Percentiles rank a stretch among this genome's conserved stretches.
These are phyloP conservation scores for Anthophora plumipes DNA, from an alignment of 2,888 invertebrate genomes.

Conservation along the genomic window DNA sequence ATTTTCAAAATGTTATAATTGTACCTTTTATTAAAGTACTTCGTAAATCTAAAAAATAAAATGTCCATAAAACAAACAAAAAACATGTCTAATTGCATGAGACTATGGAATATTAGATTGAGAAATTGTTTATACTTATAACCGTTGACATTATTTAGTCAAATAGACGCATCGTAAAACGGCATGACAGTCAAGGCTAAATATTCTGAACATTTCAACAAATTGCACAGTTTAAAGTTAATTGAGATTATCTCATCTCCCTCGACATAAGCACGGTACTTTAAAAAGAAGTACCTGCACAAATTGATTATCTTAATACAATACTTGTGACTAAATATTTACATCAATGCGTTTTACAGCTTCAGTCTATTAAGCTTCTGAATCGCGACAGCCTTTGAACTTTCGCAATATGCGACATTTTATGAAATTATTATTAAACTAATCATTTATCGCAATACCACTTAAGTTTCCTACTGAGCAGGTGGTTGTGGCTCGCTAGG, in stretches of 20 bases:
- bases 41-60: conserved; percentile 16
- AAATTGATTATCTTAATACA: conserved; percentile 68
- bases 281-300: conserved; percentile 40
- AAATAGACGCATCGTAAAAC: conserved; percentile 69
- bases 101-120: conserved; percentile 55
- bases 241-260: conserved; percentile 60
- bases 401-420: conserved; percentile 63
- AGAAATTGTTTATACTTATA: conserved; percentile 56
- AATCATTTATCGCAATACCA: conserved; percentile 52
- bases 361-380: conserved; percentile 78
- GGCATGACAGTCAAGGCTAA: conserved; percentile 67
- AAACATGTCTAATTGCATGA: conserved; percentile 9
- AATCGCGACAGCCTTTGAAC: conserved; percentile 69
- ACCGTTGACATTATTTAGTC: conserved; percentile 60
- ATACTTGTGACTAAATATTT: conserved; percentile 77
- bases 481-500: conserved; percentile 84
- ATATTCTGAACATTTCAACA: conserved; percentile 74
- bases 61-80: neutral
- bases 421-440: conserved; percentile 58
- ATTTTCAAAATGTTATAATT: conserved; percentile 6
- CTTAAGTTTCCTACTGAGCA: conserved; percentile 76
- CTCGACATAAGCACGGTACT: conserved; percentile 48
- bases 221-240: conserved; percentile 77
- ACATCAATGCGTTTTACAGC: conserved; percentile 78
- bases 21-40: conserved; percentile 8